Evolutionary conservation across 2,113 vertebrate species (phyloP).

Genomic region (Ctenomys sociabilis): DNA sequence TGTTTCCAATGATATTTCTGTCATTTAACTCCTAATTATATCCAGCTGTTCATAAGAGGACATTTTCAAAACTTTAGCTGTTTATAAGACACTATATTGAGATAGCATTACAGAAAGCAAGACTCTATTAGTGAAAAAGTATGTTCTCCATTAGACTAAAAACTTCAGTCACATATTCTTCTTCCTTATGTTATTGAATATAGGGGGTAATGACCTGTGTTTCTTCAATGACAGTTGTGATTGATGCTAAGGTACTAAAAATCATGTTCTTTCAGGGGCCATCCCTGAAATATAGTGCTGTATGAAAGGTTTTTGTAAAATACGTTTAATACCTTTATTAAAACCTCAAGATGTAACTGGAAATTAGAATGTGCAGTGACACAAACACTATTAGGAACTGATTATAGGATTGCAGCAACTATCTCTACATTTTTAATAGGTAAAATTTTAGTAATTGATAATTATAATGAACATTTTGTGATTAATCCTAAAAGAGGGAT

Average conservation of each 20-base stretch:
- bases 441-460: neutral
- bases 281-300: neutral
- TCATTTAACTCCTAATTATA: neutral
- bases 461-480: neutral
- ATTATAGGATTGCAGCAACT: neutral
- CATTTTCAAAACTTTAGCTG: neutral
- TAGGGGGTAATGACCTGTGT: neutral
- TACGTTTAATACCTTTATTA: constrained; percentile 27
- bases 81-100: neutral
- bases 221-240: neutral
- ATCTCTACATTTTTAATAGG: neutral
- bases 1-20: neutral
- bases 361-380: constrained; percentile 7
- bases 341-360: neutral
- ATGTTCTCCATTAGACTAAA: neutral
- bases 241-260: constrained; percentile 54
- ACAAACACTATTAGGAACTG: neutral
- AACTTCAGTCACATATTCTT: constrained; percentile 12
- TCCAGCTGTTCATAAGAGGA: neutral
- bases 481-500: neutral
- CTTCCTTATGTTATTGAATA: neutral
- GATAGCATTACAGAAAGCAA: neutral
- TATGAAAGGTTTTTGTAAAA: constrained; percentile 20
- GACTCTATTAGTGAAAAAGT: neutral
- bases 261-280: neutral